Conservation (phyloP, 2,113 vertebrate species). For the Ailurus styani region DNA sequence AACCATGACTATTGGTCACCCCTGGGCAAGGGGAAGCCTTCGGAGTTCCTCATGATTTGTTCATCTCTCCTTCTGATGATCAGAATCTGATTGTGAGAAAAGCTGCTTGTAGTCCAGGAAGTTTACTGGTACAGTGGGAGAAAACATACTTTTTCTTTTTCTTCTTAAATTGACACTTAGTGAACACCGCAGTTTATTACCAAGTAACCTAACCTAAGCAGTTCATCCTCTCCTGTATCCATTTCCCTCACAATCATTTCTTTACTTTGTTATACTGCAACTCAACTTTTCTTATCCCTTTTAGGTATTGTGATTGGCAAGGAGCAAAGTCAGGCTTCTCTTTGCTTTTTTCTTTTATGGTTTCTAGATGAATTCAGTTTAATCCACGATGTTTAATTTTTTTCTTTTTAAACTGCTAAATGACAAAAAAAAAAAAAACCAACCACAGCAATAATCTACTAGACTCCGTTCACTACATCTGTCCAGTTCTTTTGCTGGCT, state of each 20-base stretch:
- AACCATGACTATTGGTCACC: neutral
- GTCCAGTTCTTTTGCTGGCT: conserved; percentile 1
- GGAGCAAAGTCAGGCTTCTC: neutral
- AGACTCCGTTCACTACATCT: neutral
- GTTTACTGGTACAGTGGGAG: neutral
- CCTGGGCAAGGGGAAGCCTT: neutral
- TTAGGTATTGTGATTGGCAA: neutral
- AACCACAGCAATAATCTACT: neutral
- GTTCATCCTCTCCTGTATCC: neutral
- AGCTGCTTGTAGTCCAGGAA: neutral
- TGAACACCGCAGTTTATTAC: neutral
- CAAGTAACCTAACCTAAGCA: neutral
- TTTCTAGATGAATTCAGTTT: neutral
- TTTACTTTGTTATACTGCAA: neutral
- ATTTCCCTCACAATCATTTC: neutral
- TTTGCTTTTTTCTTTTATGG: neutral
- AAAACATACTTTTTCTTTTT: neutral
- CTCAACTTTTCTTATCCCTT: neutral
- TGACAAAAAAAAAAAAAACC: neutral
- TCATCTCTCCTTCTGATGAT: neutral
- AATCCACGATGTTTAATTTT: neutral
- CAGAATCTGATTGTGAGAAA: neutral
- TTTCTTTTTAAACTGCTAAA: neutral
- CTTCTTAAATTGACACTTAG: neutral
- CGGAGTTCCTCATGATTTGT: neutral